Conservation (phyloP, 2,797 vertebrate species). For the Syncerus caffer region DNA sequence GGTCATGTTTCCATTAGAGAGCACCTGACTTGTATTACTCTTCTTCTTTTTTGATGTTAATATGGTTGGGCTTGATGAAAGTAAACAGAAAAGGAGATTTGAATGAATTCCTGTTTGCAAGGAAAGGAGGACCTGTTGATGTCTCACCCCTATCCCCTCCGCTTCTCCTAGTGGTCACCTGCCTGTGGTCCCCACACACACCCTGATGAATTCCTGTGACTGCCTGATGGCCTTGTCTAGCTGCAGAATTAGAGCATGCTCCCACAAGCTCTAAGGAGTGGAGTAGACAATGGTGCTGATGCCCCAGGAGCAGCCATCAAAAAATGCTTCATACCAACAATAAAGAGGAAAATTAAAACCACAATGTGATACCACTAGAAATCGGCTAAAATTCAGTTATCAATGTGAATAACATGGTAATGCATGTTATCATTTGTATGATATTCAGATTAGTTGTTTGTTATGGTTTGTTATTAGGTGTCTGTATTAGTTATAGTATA, state of each 20-base stretch:
- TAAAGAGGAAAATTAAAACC: not conserved
- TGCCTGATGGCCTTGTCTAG: not conserved
- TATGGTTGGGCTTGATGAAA: not conserved
- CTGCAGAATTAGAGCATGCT: not conserved
- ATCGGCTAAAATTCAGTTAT: not conserved
- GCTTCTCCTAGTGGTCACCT: not conserved
- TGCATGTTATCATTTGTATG: not conserved
- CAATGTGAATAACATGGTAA: not conserved
- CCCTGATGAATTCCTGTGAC: not conserved
- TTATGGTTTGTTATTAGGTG: not conserved
- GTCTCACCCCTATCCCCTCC: not conserved
- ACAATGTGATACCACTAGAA: not conserved
- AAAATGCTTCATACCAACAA: not conserved
- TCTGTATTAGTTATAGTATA: not conserved
- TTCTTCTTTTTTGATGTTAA: not conserved
- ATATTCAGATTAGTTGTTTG: not conserved
- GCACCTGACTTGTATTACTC: not conserved
- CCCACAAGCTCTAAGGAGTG: rapidly evolving
- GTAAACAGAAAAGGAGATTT: conserved; percentile 22
- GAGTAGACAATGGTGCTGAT: rapidly evolving
- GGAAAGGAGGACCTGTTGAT: not conserved
- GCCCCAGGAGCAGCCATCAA: not conserved
- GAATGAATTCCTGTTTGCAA: conserved; percentile 52
- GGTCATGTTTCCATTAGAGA: not conserved
- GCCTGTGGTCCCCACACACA: not conserved